Percentiles rank a stretch among this genome's conserved stretches.
Evolutionary conservation across 2,888 invertebrate genomes (phyloP).

Genomic region (Leucophenga maculata): DNA sequence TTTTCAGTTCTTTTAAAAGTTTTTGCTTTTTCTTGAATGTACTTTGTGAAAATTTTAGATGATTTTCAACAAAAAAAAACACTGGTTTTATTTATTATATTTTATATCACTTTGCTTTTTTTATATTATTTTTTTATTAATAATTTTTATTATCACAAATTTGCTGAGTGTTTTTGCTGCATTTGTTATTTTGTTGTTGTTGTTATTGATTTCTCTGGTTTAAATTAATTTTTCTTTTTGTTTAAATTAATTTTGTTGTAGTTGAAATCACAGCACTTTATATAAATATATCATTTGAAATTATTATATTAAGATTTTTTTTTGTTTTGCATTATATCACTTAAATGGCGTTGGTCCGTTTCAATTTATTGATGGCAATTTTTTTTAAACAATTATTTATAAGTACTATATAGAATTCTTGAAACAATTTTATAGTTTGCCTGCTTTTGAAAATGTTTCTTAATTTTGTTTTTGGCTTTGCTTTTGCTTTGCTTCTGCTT

Average conservation of each 20-base stretch:
- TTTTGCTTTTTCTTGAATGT: too few relatives aligned
- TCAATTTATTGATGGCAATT: slow-evolving; percentile 64
- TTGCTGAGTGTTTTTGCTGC: slow-evolving; percentile 52
- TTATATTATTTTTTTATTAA: slow-evolving; percentile 36
- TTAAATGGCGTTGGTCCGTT: slow-evolving; percentile 68
- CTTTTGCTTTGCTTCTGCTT: slow-evolving; percentile 50
- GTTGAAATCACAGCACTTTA: slow-evolving; percentile 67
- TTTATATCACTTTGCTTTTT: slow-evolving; percentile 13
- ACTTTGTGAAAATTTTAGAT: slow-evolving; percentile 8
- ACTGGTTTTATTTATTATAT: slow-evolving; percentile 5
- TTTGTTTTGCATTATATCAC: slow-evolving; percentile 56
- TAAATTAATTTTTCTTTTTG: slow-evolving; percentile 47
- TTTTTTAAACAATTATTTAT: slow-evolving; percentile 43
- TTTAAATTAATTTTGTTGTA: slow-evolving; percentile 48
- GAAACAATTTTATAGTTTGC: slow-evolving; percentile 45
- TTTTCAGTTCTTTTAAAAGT: too few relatives aligned
- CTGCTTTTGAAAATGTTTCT: slow-evolving; percentile 40
- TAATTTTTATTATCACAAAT: slow-evolving; percentile 61
- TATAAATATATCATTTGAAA: too few relatives aligned
- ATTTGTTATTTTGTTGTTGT: slow-evolving; percentile 38
- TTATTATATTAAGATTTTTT: slow-evolving; percentile 44
- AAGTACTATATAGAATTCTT: slow-evolving; percentile 59
- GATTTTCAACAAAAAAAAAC: too few relatives aligned
- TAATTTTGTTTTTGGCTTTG: slow-evolving; percentile 43
- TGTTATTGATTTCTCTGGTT: slow-evolving; percentile 30